phyloP scores from a whole-genome alignment of 2,113 vertebrate species.

The Eulemur macaco region DNA sequence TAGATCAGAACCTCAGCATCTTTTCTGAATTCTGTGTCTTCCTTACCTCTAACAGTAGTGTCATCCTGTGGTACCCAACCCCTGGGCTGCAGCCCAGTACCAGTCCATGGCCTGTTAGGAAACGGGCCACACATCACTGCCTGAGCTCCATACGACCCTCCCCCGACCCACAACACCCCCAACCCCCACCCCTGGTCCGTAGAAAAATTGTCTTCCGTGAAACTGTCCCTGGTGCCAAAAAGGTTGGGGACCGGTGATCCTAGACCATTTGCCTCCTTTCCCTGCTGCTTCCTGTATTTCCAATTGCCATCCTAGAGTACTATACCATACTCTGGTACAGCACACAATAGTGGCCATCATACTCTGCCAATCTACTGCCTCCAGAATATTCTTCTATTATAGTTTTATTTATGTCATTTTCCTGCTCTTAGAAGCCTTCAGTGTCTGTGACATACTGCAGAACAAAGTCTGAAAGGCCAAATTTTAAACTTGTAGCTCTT shows the following conservation, averaged over 20 bases:
- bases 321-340: neutral
- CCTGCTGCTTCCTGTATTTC: neutral
- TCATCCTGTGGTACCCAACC: neutral
- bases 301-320: neutral
- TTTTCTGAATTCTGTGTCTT: conserved; percentile 11
- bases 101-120: too few species aligned
- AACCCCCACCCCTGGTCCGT: too few species aligned
- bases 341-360: neutral
- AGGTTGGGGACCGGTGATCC: neutral
- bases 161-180: too few species aligned
- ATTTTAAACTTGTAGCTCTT: neutral
- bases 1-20: neutral
- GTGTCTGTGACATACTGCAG: neutral
- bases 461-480: neutral
- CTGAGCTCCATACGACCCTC: too few species aligned
- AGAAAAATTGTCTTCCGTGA: too few species aligned
- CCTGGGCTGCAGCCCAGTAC: too few species aligned
- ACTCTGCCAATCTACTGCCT: neutral
- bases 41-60: neutral
- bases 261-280: neutral
- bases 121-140: too few species aligned
- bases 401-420: neutral
- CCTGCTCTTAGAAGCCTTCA: conserved; percentile 11
- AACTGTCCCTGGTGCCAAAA: too few species aligned
- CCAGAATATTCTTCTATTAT: neutral